Conservation (phyloP, 2,797 vertebrate species). For the Neosilurus mollespiculum region DNA sequence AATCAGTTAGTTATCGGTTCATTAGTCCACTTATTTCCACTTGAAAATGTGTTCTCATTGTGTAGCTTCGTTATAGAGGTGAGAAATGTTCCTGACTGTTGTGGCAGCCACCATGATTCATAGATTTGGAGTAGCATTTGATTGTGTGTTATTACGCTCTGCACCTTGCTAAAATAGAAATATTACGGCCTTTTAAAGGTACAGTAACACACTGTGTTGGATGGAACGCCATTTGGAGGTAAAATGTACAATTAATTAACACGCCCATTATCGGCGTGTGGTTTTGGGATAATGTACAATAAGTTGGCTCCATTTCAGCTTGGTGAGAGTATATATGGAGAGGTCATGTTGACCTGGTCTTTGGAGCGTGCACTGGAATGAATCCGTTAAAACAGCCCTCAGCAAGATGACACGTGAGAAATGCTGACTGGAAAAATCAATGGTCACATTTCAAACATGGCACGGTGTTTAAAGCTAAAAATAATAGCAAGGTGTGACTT, state of each 20-base stretch:
- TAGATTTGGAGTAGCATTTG: conserved; percentile 6
- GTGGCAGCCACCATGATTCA: conserved; percentile 23
- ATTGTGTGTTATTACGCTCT: conserved; percentile 17
- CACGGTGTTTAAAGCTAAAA: conserved; percentile 49
- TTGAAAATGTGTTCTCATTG: conserved; percentile 11
- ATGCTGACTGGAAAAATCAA: conserved; percentile 54
- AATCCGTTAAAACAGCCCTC: conserved; percentile 43
- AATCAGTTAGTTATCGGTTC: conserved; percentile 13
- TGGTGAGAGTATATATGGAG: conserved; percentile 9
- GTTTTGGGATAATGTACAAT: conserved; percentile 5
- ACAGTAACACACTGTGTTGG: background rate
- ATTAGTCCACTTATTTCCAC: background rate
- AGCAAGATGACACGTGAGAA: conserved; percentile 39
- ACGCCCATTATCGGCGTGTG: conserved; percentile 14
- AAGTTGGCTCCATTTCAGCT: conserved; percentile 37
- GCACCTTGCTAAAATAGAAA: conserved; percentile 4
- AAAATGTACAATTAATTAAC: conserved; percentile 30
- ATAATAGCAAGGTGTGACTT: conserved; percentile 37
- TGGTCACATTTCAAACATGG: conserved; percentile 49
- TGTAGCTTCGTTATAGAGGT: conserved; percentile 13
- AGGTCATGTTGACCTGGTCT: conserved; percentile 22
- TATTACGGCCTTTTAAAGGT: conserved; percentile 20
- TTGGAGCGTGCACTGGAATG: conserved; percentile 11
- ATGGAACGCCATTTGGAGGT: background rate
- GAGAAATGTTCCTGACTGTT: conserved; percentile 9